Evolutionary conservation across 53 echinoderm and acorn worm genomes (phyloP), one percentile per base, ranked within the genome.

Genomic region (Patiria pectinifera): DNA sequence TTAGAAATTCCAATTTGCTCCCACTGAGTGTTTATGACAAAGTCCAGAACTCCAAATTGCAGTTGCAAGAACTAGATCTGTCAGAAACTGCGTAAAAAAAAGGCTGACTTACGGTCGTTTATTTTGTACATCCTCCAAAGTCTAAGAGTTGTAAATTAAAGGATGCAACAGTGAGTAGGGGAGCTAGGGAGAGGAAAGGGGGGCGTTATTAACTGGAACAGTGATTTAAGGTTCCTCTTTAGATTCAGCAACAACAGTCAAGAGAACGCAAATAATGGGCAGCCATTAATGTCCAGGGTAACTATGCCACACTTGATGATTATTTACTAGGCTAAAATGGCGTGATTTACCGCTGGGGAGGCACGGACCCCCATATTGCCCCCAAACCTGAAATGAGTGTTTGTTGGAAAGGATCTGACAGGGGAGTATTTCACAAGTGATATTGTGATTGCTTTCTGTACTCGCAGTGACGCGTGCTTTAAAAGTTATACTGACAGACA

Each of bases 51-150:
- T 62, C 62, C 84, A 62, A 48, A 86, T 72, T 44, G 62, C 23
- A 80, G 26, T 22, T 23, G n/a, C 6, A 80, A 80, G 82, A 90
- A 69, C 90, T 69, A 90, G 90, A 82, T 82, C 80, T 80, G 81
- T 90, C 81, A 22, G 48, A 78, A 60, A 87, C 21, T 35, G 62
- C 16, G 8, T 35, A 24, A 43, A 59, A 18, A 60, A 59, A 66
- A 7, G 8, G 12, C 22, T 24, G 69, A 90, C 18, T 90, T 81
- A 88, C 44, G 16, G 79, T 62, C 80, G 62, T 44, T 89, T 78
- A 89, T 60, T 45, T 48, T 66, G 45, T 21, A 58, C 83, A 59
- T 6, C 11, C 16, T 16, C 83, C 60, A 21, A 22, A 62, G 16
- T 23, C 59, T 61, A 24, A n/a, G 19, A 79, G 69, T 48, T 81